Percentiles rank a stretch among this genome's conserved stretches.
Evolutionary conservation across 2,888 invertebrate genomes (phyloP).

Genomic region (Nomada fabriciana): DNA sequence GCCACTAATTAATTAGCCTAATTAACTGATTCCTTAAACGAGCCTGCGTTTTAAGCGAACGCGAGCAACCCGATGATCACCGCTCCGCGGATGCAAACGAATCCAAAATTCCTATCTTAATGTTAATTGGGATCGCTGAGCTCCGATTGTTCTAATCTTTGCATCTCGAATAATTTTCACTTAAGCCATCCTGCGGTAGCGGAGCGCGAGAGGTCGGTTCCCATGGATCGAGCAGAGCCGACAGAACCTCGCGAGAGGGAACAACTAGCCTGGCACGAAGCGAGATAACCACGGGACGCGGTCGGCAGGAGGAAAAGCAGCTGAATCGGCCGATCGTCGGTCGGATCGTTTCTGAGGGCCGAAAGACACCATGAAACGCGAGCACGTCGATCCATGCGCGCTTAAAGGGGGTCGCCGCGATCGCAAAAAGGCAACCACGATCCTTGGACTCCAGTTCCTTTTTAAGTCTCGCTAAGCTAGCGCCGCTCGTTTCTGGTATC

Average conservation of each 20-base stretch:
- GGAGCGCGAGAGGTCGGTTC: slow-evolving; percentile 23
- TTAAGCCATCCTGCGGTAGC: not conserved
- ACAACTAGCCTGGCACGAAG: not conserved
- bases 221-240: slow-evolving; percentile 32
- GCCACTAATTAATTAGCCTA: slow-evolving; percentile 46
- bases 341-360: slow-evolving; percentile 61
- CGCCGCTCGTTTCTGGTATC: slow-evolving; percentile 67
- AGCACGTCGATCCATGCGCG: slow-evolving; percentile 63
- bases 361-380: slow-evolving; percentile 64
- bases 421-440: slow-evolving; percentile 60
- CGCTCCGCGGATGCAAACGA: not conserved
- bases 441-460: slow-evolving; percentile 60
- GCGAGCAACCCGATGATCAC: not conserved
- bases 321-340: slow-evolving; percentile 5
- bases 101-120: too few relatives aligned
- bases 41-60: not conserved
- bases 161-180: not conserved
- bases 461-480: slow-evolving; percentile 69
- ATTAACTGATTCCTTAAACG: slow-evolving; percentile 41
- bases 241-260: not conserved
- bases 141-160: too few relatives aligned
- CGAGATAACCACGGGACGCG: slow-evolving; percentile 7
- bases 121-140: too few relatives aligned
- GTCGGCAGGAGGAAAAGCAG: slow-evolving; percentile 38
- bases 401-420: slow-evolving; percentile 60